Percentiles rank a stretch among this genome's conserved stretches.
Evolutionary conservation across 2,888 invertebrate genomes (phyloP).

Genomic region (Villa cingulata): DNA sequence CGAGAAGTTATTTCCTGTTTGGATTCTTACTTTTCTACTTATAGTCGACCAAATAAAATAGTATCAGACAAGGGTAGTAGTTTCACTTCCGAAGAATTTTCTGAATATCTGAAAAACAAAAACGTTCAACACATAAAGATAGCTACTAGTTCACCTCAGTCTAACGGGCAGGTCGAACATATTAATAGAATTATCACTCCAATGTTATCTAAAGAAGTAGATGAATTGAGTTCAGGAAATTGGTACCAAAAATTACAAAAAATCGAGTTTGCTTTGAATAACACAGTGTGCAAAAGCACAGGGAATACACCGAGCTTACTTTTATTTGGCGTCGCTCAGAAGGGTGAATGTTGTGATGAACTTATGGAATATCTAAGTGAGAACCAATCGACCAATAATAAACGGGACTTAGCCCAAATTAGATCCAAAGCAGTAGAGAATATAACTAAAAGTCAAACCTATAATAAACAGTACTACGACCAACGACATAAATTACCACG

Average conservation of each 20-base stretch:
- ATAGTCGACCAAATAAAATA: not conserved
- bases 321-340: no score
- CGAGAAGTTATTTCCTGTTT: not conserved
- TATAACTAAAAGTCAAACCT: no score
- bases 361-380: no score
- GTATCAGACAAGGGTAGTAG: not conserved
- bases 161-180: conserved; percentile 2
- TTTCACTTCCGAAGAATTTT: not conserved
- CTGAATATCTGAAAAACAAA: not conserved
- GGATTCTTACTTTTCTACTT: not conserved
- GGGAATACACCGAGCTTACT: no score
- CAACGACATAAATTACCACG: no score
- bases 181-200: not conserved
- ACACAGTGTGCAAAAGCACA: no score
- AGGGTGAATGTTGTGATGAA: no score
- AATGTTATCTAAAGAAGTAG: not conserved
- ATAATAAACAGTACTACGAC: no score
- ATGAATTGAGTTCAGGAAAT: not conserved
- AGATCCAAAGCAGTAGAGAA: no score
- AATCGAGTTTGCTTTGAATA: not conserved
- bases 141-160: not conserved
- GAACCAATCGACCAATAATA: no score
- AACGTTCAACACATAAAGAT: not conserved
- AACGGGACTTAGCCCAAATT: no score
- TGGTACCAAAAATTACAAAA: not conserved